phyloP scores from a whole-genome alignment of 2,888 invertebrate genomes.

The Cenopis cana region DNA sequence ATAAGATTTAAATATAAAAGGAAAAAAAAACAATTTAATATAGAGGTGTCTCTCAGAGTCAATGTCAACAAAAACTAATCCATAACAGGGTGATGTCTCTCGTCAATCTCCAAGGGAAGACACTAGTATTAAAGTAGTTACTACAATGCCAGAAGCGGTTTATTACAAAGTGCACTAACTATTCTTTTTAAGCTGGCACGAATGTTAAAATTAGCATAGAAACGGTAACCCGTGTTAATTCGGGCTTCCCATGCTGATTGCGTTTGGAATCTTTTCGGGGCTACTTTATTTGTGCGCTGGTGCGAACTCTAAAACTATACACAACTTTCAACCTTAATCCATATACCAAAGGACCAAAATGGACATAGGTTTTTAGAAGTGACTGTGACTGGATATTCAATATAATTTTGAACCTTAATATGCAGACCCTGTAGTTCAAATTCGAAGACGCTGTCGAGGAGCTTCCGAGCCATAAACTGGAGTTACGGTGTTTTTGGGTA shows the following conservation, averaged over 20 bases:
- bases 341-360: background rate
- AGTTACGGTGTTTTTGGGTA: conserved; percentile 6
- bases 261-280: conserved; percentile 36
- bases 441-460: background rate
- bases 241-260: conserved; percentile 35
- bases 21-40: too few relatives aligned
- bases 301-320: background rate
- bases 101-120: too few relatives aligned
- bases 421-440: too few relatives aligned
- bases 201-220: conserved; percentile 39
- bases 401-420: background rate
- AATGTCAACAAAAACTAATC: too few relatives aligned
- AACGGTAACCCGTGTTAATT: conserved; percentile 41
- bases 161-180: background rate
- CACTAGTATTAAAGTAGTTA: too few relatives aligned
- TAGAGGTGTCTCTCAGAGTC: too few relatives aligned
- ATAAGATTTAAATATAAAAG: too few relatives aligned
- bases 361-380: background rate
- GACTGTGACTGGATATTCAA: background rate
- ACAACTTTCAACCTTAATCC: background rate
- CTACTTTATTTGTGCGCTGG: conserved; percentile 34
- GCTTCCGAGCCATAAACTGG: conserved; percentile 14
- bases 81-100: too few relatives aligned
- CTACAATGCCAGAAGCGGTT: too few relatives aligned
- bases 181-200: background rate